Evolutionary conservation across 2,888 invertebrate genomes (phyloP).

Genomic region (Hermodice carunculata): DNA sequence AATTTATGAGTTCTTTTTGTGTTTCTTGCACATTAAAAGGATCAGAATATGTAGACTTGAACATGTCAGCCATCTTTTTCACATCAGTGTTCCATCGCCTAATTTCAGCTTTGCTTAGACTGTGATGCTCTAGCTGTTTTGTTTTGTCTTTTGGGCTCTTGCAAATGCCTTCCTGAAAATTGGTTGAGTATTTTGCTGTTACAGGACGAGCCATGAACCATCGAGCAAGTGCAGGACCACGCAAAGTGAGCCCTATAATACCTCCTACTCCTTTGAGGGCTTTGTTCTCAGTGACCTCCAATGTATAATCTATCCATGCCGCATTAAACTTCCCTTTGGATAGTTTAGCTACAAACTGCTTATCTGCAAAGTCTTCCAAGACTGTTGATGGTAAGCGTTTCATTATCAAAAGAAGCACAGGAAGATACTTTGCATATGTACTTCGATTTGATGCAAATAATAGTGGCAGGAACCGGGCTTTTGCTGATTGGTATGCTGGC

Average conservation of each 20-base stretch:
- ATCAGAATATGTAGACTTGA: not conserved
- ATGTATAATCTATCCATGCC: conserved; percentile 16
- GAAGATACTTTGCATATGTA: conserved; percentile 1
- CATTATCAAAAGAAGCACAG: not conserved
- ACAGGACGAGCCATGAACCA: conserved; percentile 11
- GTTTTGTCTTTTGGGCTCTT: not conserved
- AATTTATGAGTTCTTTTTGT: not conserved
- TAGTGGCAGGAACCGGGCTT: conserved; percentile 36
- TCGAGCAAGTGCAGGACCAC: not conserved
- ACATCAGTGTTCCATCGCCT: conserved; percentile 38
- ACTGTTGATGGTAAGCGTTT: not conserved
- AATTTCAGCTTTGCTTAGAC: not conserved
- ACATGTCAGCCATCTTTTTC: not conserved
- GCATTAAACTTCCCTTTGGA: conserved; percentile 8
- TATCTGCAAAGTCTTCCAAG: not conserved
- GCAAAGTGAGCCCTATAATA: conserved; percentile 18
- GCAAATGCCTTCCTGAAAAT: not conserved
- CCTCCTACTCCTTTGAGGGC: conserved; percentile 23
- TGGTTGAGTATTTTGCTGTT: not conserved
- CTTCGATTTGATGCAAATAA: not conserved
- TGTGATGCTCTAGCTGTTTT: not conserved
- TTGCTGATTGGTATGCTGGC: conserved; percentile 13
- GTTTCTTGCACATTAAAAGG: not conserved
- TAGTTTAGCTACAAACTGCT: not conserved
- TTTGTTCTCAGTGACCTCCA: conserved; percentile 24